Evolutionary conservation across 92 coral and sea anemone genomes (phyloP), one percentile per base, ranked within the genome.

Genomic region (Zoanthus sociatus): DNA sequence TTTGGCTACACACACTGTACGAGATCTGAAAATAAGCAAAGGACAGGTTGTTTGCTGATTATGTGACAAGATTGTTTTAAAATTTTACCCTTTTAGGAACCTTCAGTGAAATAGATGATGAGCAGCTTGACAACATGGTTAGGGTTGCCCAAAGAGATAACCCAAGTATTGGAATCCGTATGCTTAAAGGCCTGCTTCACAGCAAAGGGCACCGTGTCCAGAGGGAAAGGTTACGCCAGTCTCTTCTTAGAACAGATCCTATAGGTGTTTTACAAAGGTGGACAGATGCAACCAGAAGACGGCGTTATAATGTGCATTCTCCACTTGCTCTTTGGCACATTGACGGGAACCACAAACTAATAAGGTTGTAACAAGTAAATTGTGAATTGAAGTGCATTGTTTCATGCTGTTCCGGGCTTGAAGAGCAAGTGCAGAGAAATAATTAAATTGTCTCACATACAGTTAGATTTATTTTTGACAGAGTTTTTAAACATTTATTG

Each of bases 151-250:
- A 79, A 79, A 17, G 31, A 20, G 32, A 26, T 55, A 18, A 79
- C 37, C 85, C 85, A 55, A 79, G 64, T 66, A 79, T 79, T 79
- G 85, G 85, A 64, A 79, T 50, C 44, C 31, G 84, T 7, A 79
- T 79, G 85, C 50, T 79, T 9, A 58, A 79, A 79, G 85, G 85
- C 68, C 47, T 79, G 47, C 85, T 79, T 15, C 74, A 79, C 73
- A 79, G 85, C 68, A 55, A 79, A 79, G 85, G 85, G 63, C 63
- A 56, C 63, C 63, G 63, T 56, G 63, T 56, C 63, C 63, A 56
- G 63, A 56, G 63, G 17, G 63, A 56, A 16, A 56, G 63, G 17
- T 1, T 56, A 56, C 63, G 63, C 17, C 4, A 56, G 63, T 56
- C 17, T 56, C 63, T 56, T 56, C 63, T 56, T 56, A 56, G 63